phyloP scores from a whole-genome alignment of 2,797 vertebrate species.

The Ispidina lecontei region DNA sequence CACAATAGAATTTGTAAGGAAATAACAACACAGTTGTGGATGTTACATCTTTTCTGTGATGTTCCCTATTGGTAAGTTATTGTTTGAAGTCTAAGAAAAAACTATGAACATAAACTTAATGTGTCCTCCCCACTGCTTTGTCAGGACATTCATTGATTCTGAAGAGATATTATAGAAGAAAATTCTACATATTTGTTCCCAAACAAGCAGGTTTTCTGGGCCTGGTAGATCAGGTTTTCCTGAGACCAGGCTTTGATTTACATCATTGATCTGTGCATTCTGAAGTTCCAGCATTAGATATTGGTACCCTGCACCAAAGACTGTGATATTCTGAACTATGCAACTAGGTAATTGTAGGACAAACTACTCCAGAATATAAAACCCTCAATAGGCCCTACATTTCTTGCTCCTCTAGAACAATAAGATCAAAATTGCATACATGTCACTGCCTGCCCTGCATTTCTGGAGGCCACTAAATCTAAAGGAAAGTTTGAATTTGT shows the following conservation, averaged over 20 bases:
- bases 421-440: not conserved
- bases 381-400: not conserved
- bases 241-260: not conserved
- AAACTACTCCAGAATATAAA: not conserved
- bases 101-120: not conserved
- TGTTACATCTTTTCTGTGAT: not conserved
- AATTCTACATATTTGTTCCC: not conserved
- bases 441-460: not conserved
- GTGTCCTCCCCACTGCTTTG: fast-evolving
- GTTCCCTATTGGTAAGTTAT: not conserved
- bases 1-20: not conserved
- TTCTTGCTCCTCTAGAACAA: not conserved
- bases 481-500: not conserved
- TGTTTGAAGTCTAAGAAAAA: not conserved
- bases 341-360: not conserved
- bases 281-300: not conserved
- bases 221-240: too few relatives aligned
- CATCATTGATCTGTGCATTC: not conserved
- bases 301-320: not conserved
- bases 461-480: not conserved
- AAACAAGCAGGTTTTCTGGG: not conserved
- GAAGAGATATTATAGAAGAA: not conserved
- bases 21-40: not conserved
- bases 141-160: not conserved
- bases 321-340: not conserved